Evolutionary conservation across 2,888 invertebrate species (phyloP).

Genomic region (Chouioia cunea): DNA sequence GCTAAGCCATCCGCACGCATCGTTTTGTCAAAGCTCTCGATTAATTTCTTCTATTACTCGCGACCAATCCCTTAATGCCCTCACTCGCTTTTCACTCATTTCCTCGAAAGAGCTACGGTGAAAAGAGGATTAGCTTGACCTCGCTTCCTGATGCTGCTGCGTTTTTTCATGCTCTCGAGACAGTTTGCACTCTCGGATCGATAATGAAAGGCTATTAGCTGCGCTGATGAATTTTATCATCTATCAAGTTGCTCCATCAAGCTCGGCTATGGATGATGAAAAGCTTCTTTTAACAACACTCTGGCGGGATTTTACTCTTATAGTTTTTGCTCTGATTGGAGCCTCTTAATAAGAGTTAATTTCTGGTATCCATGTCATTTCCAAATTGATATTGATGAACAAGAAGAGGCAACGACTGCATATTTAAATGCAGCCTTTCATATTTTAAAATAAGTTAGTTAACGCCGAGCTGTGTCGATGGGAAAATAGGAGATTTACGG

Average conservation of each 20-base stretch:
- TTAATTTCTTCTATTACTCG: slow-evolving; percentile 55
- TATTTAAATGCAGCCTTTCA: slow-evolving; percentile 12
- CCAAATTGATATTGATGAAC: neutral
- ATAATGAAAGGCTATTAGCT: slow-evolving; percentile 13
- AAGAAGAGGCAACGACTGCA: slow-evolving; percentile 5
- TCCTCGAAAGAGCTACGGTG: neutral
- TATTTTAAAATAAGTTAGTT: slow-evolving; percentile 11
- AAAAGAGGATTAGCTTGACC: too few relatives aligned
- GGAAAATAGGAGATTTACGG: too few relatives aligned
- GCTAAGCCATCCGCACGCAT: slow-evolving; percentile 40
- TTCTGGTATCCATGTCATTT: slow-evolving; percentile 4
- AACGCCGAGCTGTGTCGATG: neutral
- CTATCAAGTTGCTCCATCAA: neutral
- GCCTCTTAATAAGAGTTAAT: neutral
- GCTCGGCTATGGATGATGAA: neutral
- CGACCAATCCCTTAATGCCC: slow-evolving; percentile 10
- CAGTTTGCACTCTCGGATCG: slow-evolving; percentile 11
- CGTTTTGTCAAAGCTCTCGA: slow-evolving; percentile 55
- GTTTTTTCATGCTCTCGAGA: neutral
- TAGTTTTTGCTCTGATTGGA: slow-evolving; percentile 10
- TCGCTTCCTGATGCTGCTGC: neutral
- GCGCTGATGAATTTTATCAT: slow-evolving; percentile 10
- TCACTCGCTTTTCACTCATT: slow-evolving; percentile 24
- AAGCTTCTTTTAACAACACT: slow-evolving; percentile 13
- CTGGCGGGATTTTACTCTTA: neutral